Evolutionary conservation across 1,140 invertebrate genomes (phyloP).

Genomic region (Calycopis cecrops): DNA sequence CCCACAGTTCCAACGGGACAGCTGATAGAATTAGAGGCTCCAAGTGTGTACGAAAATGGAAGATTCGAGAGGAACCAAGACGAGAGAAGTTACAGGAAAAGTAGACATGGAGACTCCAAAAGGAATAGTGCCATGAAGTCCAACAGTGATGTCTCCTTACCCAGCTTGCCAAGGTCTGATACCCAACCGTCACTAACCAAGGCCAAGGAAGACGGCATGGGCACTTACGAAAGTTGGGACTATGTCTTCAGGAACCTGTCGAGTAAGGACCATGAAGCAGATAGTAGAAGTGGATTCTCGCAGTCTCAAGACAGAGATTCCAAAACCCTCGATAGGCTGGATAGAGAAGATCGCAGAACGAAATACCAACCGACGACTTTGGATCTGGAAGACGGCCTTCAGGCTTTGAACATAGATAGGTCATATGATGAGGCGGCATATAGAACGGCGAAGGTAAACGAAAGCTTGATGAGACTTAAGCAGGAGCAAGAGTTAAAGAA

Average conservation of each 20-base stretch:
- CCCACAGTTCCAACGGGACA: conserved; percentile 77
- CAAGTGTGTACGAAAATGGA: conserved; percentile 60
- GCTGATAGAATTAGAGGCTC: conserved; percentile 82
- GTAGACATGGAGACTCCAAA: conserved; percentile 36
- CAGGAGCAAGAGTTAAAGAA: conserved; percentile 61
- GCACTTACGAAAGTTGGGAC: conserved; percentile 83
- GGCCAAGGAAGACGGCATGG: conserved; percentile 76
- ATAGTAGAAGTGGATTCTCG: conserved; percentile 77
- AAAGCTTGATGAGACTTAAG: conserved; percentile 72
- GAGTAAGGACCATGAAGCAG: conserved; percentile 81
- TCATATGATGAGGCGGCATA: conserved; percentile 64
- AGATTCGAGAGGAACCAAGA: conserved; percentile 49
- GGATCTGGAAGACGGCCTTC: conserved; percentile 73
- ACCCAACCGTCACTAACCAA: conserved; percentile 67
- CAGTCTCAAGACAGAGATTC: conserved; percentile 66
- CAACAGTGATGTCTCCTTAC: conserved; percentile 52
- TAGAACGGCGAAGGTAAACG: conserved; percentile 74
- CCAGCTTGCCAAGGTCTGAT: conserved; percentile 63
- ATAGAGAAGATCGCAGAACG: conserved; percentile 50
- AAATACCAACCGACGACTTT: conserved; percentile 69
- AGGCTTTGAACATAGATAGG: conserved; percentile 64
- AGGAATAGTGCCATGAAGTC: conserved; percentile 55
- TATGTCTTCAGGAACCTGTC: conserved; percentile 87
- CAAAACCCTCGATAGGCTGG: conserved; percentile 58
- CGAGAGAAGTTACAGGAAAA: conserved; percentile 39